Percentiles rank a stretch among this genome's conserved stretches.
Conservation (phyloP, 2,113 vertebrate genomes). For the Callithrix jacchus region DNA sequence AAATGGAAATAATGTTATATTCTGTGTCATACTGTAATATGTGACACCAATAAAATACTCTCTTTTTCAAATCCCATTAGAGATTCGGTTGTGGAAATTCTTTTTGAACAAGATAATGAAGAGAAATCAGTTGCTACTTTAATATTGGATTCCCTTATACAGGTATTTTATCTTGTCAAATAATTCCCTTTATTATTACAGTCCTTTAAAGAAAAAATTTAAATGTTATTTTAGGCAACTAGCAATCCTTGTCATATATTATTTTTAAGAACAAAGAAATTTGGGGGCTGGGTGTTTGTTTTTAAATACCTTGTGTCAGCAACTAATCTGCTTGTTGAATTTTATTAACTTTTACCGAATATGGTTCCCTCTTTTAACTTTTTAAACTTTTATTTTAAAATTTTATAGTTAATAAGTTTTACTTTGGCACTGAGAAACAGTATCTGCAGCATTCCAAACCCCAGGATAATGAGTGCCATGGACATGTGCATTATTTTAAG, state of each 20-base stretch:
- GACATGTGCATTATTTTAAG: neutral
- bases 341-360: neutral
- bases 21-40: neutral
- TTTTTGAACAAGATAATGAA: constrained; percentile 99
- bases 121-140: constrained; percentile 97
- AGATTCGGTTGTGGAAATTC: constrained; percentile 95
- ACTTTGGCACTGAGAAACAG: neutral
- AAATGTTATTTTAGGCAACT: constrained; percentile 1
- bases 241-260: neutral
- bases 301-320: neutral
- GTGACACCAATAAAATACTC: neutral
- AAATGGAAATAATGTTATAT: neutral
- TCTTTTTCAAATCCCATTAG: constrained; percentile 80
- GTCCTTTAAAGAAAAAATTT: neutral
- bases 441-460: neutral
- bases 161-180: constrained; percentile 85
- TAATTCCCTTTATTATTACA: neutral
- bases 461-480: neutral
- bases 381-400: constrained; percentile 20
- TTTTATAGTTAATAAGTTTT: constrained; percentile 6
- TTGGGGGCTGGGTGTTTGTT: neutral
- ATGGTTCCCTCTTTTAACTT: neutral
- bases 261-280: neutral
- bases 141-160: constrained; percentile 94
- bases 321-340: neutral